Evolutionary conservation across 1,140 invertebrate genomes (phyloP).

Genomic region (Cyclargus thomasi): DNA sequence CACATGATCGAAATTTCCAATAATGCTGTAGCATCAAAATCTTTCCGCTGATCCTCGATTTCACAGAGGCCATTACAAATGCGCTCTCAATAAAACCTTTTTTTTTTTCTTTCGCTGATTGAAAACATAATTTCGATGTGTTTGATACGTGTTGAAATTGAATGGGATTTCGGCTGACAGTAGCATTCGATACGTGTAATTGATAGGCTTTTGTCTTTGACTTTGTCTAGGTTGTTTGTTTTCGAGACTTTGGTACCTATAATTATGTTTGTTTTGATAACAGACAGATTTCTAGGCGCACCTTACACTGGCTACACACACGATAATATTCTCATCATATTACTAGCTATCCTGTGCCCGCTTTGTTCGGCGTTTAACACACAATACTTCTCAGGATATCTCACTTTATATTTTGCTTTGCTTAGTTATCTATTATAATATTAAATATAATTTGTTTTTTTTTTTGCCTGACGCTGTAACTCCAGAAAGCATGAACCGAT

Average conservation of each 20-base stretch:
- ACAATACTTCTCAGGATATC: too few relatives aligned
- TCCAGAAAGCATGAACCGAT: too few relatives aligned
- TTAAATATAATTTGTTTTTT: too few relatives aligned
- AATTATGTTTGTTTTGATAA: neutral
- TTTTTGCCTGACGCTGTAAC: too few relatives aligned
- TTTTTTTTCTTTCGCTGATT: neutral
- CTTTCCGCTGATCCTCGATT: constrained; percentile 13
- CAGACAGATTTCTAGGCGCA: neutral
- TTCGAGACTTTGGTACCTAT: neutral
- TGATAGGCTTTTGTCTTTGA: constrained; percentile 1
- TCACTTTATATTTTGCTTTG: too few relatives aligned
- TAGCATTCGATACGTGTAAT: neutral
- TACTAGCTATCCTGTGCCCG: too few relatives aligned
- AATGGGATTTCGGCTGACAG: neutral
- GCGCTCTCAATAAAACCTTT: constrained; percentile 10
- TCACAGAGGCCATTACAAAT: constrained; percentile 13
- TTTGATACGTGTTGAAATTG: constrained; percentile 1
- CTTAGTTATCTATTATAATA: too few relatives aligned
- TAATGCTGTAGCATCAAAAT: constrained; percentile 11
- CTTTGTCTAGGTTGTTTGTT: neutral
- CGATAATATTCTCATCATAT: too few relatives aligned
- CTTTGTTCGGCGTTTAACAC: too few relatives aligned
- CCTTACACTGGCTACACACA: too few relatives aligned
- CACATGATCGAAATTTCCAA: constrained; percentile 9
- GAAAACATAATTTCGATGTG: constrained; percentile 13